Conservation (phyloP, 2,797 vertebrate species). For the Vultur gryphus region DNA sequence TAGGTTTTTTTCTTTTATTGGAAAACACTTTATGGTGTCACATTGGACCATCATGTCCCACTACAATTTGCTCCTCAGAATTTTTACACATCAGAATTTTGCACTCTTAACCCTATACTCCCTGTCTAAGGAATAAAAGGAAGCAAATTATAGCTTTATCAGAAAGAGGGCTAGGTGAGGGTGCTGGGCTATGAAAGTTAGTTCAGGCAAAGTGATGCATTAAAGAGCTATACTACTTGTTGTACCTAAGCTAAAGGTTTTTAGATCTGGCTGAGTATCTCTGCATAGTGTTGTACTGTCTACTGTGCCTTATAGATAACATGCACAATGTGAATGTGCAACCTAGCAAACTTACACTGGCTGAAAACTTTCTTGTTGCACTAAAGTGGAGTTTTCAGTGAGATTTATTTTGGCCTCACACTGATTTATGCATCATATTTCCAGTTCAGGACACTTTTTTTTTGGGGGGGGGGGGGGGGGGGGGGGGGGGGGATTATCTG, state of each 20-base stretch:
- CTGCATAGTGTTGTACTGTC: neutral
- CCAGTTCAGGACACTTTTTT: neutral
- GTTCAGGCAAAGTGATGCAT: neutral
- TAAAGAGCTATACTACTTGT: neutral
- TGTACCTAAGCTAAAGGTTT: neutral
- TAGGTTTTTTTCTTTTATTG: neutral
- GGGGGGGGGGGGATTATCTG: neutral
- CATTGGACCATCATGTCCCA: neutral
- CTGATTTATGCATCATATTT: neutral
- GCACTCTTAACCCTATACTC: neutral
- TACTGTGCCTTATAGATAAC: neutral
- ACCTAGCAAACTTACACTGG: neutral
- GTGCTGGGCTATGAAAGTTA: neutral
- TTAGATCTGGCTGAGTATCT: neutral
- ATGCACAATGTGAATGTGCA: neutral
- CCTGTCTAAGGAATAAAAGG: neutral
- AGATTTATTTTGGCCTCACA: neutral
- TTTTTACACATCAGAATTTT: neutral
- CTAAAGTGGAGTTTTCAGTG: neutral
- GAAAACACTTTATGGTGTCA: neutral
- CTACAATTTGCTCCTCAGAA: neutral
- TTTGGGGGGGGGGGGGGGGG: neutral
- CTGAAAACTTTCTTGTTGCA: neutral
- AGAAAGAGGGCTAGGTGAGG: neutral
- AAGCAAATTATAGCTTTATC: neutral